Conservation (phyloP, 2,888 invertebrate genomes). For the Caenorhabditis doughertyi region DNA sequence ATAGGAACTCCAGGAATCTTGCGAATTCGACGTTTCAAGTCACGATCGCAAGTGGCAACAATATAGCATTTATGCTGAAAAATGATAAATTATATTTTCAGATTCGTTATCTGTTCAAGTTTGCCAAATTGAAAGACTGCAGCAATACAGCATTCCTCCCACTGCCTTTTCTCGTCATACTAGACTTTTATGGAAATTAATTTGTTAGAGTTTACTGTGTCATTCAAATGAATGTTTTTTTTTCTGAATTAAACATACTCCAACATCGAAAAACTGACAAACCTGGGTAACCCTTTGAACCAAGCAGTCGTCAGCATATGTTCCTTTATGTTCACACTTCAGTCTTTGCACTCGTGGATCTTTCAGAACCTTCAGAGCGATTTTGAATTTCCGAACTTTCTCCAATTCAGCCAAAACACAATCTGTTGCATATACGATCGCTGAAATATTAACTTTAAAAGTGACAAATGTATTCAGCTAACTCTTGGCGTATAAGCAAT, state of each 20-base stretch:
- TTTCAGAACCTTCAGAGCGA: conserved; percentile 91
- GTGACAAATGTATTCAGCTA: too few species aligned
- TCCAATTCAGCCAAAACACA: conserved; percentile 98
- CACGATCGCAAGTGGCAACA: conserved; percentile 98
- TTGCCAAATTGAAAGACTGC: conserved; percentile 46
- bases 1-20: conserved; percentile 99
- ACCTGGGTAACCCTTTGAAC: conserved; percentile 94
- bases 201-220: conserved; percentile 36
- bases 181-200: conserved; percentile 15
- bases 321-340: conserved; percentile 95
- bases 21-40: conserved; percentile 93
- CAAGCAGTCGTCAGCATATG: conserved; percentile 98
- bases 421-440: conserved; percentile 97
- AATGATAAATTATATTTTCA: conserved; percentile 1
- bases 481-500: conserved; percentile 97
- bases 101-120: conserved; percentile 44
- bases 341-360: conserved; percentile 95
- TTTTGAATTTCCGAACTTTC: conserved; percentile 94
- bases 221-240: conserved; percentile 8
- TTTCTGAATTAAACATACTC: too few species aligned
- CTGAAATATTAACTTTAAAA: conserved; percentile 84
- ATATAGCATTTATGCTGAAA: conserved; percentile 97
- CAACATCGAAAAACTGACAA: too few species aligned
- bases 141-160: conserved; percentile 54
- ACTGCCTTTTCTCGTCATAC: conserved; percentile 38